A percentile compares a stretch with the other conserved stretches of the same genome.
phyloP scores from a whole-genome alignment of 2,888 invertebrate species.

The Tanytarsus gracilentus region DNA sequence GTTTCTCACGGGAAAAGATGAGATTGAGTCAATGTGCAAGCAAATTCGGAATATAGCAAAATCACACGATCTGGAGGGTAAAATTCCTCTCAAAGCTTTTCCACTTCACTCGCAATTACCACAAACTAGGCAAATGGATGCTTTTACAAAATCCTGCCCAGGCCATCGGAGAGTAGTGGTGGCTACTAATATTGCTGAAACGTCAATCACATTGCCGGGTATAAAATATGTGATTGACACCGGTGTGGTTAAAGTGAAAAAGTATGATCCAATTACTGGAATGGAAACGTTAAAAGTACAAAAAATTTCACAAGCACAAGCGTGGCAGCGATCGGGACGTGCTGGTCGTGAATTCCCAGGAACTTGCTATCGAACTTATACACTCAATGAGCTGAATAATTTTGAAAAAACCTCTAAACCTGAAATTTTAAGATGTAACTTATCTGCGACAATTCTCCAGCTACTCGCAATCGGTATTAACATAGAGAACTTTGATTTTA shows the following conservation, averaged over 20 bases:
- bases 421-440: conserved; percentile 71
- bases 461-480: conserved; percentile 76
- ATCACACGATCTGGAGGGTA: conserved; percentile 49
- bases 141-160: conserved; percentile 63
- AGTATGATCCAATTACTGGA: conserved; percentile 71
- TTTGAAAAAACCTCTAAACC: conserved; percentile 68
- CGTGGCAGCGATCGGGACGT: conserved; percentile 86
- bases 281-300: conserved; percentile 75
- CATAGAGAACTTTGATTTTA: conserved; percentile 75
- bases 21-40: conserved; percentile 78
- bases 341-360: conserved; percentile 84
- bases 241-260: conserved; percentile 81
- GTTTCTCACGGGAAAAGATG: conserved; percentile 93
- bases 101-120: conserved; percentile 90
- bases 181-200: conserved; percentile 96
- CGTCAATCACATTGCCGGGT: conserved; percentile 90
- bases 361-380: conserved; percentile 78
- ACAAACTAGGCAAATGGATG: conserved; percentile 75
- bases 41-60: conserved; percentile 64
- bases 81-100: conserved; percentile 61
- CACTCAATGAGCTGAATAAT: conserved; percentile 62
- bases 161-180: conserved; percentile 70
- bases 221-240: conserved; percentile 86
- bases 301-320: conserved; percentile 81
- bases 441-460: conserved; percentile 55